phyloP scores from a whole-genome alignment of 2,888 invertebrate species.

The Leucoma salicis region DNA sequence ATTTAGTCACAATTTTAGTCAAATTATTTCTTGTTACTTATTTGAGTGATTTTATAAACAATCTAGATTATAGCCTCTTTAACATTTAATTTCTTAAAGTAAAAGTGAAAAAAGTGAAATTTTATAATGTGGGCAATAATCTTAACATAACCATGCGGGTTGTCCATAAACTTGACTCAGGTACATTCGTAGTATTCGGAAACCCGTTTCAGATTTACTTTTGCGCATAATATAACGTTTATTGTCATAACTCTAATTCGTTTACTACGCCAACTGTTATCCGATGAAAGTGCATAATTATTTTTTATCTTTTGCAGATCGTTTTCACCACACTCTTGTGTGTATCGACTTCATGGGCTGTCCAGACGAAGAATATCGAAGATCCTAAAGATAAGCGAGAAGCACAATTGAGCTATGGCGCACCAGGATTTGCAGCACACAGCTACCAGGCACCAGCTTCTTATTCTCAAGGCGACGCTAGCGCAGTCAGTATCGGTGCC shows the following conservation, averaged over 20 bases:
- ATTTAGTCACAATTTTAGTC: no score
- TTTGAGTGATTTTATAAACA: no score
- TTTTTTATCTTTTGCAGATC: slow-evolving; percentile 58
- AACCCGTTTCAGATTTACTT: slow-evolving; percentile 51
- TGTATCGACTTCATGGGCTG: slow-evolving; percentile 61
- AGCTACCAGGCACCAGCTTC: slow-evolving; percentile 37
- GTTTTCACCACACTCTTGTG: slow-evolving; percentile 61
- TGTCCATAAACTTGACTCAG: slow-evolving; percentile 48
- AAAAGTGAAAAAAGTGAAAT: slow-evolving; percentile 78
- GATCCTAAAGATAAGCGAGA: slow-evolving; percentile 72
- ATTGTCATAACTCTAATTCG: slow-evolving; percentile 25
- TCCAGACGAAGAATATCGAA: slow-evolving; percentile 54
- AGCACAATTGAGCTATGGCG: slow-evolving; percentile 54
- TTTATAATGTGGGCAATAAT: slow-evolving; percentile 67
- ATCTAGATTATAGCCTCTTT: no score
- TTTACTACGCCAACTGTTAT: slow-evolving; percentile 16
- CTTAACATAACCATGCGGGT: slow-evolving; percentile 69
- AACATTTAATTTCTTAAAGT: slow-evolving; percentile 49
- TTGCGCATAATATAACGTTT: slow-evolving; percentile 39
- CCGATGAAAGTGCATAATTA: slow-evolving; percentile 29
- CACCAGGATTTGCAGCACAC: slow-evolving; percentile 38
- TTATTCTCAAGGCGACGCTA: slow-evolving; percentile 58
- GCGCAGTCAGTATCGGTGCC: slow-evolving; percentile 69
- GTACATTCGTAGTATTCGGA: slow-evolving; percentile 44
- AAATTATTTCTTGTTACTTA: no score